Evolutionary conservation across 2,888 invertebrate species (phyloP).

Genomic region (Drosophila demipolita): DNA sequence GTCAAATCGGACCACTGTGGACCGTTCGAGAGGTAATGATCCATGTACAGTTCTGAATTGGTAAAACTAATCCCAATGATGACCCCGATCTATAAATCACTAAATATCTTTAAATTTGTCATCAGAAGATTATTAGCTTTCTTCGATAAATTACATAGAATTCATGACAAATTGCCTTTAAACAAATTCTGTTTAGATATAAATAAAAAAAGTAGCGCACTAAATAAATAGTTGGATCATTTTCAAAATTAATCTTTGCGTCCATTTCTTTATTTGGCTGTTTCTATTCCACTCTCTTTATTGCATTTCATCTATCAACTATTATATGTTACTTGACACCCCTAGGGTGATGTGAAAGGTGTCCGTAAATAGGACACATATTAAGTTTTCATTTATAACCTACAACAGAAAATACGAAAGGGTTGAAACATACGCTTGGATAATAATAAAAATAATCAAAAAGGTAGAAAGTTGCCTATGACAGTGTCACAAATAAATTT

Average conservation of each 20-base stretch:
- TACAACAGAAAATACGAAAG: neutral
- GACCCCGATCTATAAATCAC: conserved; percentile 17
- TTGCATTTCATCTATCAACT: conserved; percentile 2
- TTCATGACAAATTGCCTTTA: neutral
- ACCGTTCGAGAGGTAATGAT: neutral
- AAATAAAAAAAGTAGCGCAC: neutral
- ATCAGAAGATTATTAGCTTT: neutral
- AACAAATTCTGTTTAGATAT: neutral
- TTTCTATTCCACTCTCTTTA: conserved; percentile 1
- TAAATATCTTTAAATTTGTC: neutral
- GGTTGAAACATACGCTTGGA: neutral
- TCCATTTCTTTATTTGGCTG: neutral
- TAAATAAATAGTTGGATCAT: conserved; percentile 2
- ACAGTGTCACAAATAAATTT: neutral
- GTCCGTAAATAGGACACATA: neutral
- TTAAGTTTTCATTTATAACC: neutral
- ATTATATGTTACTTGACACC: conserved; percentile 8
- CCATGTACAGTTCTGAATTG: conserved; percentile 1
- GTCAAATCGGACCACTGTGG: conserved; percentile 13
- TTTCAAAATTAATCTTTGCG: neutral
- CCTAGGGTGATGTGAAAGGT: neutral
- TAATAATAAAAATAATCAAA: neutral
- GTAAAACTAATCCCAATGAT: conserved; percentile 7
- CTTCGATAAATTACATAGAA: neutral
- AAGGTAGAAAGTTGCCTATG: neutral